Percentiles rank a stretch among this genome's conserved stretches.
Evolutionary conservation across 2,113 vertebrate species (phyloP).

Genomic region (Heterochromis multidens): DNA sequence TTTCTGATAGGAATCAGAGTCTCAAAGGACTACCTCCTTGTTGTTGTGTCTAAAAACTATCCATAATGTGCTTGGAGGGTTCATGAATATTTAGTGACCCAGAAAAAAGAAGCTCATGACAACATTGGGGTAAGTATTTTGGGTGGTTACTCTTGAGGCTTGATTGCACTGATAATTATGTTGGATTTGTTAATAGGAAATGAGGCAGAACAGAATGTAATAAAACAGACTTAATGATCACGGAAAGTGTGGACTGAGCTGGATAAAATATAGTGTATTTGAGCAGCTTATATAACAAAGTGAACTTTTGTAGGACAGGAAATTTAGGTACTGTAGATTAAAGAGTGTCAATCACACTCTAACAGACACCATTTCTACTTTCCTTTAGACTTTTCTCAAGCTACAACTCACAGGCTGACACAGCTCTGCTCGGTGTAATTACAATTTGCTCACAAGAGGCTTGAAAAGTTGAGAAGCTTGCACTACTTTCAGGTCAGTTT

Average conservation of each 20-base stretch:
- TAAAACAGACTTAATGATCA: neutral
- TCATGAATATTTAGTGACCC: constrained; percentile 60
- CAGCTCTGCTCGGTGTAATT: neutral
- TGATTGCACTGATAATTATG: constrained; percentile 29
- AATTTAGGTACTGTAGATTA: constrained; percentile 9
- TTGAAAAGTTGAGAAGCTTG: neutral
- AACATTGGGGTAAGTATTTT: neutral
- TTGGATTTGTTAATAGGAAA: constrained; percentile 24
- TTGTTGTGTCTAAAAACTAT: constrained; percentile 39
- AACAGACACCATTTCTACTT: neutral
- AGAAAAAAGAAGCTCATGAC: constrained; percentile 27
- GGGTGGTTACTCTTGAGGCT: neutral
- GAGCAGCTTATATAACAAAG: neutral
- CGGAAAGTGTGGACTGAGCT: neutral
- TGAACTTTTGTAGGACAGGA: neutral
- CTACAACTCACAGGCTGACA: neutral
- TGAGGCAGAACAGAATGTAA: neutral
- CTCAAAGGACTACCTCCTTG: constrained; percentile 27
- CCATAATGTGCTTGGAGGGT: constrained; percentile 23
- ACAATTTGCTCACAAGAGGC: neutral
- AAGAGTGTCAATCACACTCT: neutral
- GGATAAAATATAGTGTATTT: neutral
- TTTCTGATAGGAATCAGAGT: constrained; percentile 37
- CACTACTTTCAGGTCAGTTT: constrained; percentile 7
- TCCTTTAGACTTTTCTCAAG: neutral